Evolutionary conservation across 2,888 invertebrate species (phyloP), one percentile per base, ranked within the genome.

Genomic region (Platynereis dumerilii): DNA sequence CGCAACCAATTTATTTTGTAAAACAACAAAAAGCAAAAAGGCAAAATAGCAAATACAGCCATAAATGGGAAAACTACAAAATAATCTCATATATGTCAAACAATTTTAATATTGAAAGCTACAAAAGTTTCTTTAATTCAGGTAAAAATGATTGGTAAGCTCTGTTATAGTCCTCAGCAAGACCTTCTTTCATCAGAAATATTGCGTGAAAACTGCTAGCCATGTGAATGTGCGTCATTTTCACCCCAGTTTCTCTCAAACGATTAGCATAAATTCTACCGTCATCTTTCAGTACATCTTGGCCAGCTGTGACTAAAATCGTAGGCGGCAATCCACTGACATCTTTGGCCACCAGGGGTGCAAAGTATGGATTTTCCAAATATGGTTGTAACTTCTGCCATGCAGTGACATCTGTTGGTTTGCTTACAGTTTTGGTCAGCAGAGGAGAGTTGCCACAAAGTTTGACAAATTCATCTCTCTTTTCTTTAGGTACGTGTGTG

Each of bases 211-310:
- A 57, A 3, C 44, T 45, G 20, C 29, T 44, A 17, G 39, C 57
- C 7, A 44, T 44, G 45, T 62, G 56, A 2, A 28, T 1, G 45
- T 57, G 62, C 2, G 56, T 58, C 22, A 65, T 55, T 1, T 55
- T 29, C 10, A 48, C 52, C 2, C 72, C 72, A 48, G 61, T 65
- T 29, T 69, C 72, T 55, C 70, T 54, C 56, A 79, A 65, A 60
- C 76, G 53, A 26, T 72, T 58, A 1, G 72, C 75, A 66, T 78
- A 79, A 59, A 76, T 60, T 1, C 71, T 45, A 1, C 74, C 74
- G 39, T 79, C 79, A 57, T 79, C 79, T 0, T 78, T 48, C 0
- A 79, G 69, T 10, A 76, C 69, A 60, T 79, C 79, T 42, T 71
- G 73, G 57, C 75, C 75, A 58, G 74, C 74, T 3, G 78, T 79